These are phyloP conservation scores for Thymelicus lineola DNA, from an alignment of 2,888 invertebrate species.

Conservation along the genomic window DNA sequence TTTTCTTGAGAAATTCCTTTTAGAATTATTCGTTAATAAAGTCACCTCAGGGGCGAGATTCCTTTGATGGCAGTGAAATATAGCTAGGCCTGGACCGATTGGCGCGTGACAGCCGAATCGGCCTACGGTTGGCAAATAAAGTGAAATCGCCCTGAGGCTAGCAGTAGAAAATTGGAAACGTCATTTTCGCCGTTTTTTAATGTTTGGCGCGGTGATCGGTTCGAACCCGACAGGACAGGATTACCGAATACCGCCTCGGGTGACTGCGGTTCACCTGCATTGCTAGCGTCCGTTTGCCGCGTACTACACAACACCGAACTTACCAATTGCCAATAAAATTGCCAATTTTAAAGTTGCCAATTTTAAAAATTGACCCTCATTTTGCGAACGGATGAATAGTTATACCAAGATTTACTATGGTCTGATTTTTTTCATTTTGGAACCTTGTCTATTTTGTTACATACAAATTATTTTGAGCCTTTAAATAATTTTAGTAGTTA, in stretches of 20 bases:
- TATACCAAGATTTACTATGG: no score
- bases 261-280: conserved; percentile 59
- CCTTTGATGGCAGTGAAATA: conserved; percentile 81
- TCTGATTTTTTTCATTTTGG: no score
- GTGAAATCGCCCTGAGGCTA: conserved; percentile 79
- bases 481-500: no score
- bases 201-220: conserved; percentile 75
- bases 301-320: conserved; percentile 71
- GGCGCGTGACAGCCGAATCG: conserved; percentile 74
- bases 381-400: not conserved
- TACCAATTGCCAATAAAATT: conserved; percentile 66
- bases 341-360: no score
- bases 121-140: conserved; percentile 79
- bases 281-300: conserved; percentile 57
- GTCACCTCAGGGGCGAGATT: conserved; percentile 56
- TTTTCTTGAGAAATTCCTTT: conserved; percentile 72
- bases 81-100: conserved; percentile 63
- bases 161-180: conserved; percentile 86
- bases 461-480: no score
- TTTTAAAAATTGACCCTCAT: conserved; percentile 31
- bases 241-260: conserved; percentile 60
- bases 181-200: conserved; percentile 85
- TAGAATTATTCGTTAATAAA: conserved; percentile 61
- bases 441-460: no score
- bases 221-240: conserved; percentile 70